phyloP scores from a whole-genome alignment of 2,797 vertebrate genomes.

The Darevskia nairensis region DNA sequence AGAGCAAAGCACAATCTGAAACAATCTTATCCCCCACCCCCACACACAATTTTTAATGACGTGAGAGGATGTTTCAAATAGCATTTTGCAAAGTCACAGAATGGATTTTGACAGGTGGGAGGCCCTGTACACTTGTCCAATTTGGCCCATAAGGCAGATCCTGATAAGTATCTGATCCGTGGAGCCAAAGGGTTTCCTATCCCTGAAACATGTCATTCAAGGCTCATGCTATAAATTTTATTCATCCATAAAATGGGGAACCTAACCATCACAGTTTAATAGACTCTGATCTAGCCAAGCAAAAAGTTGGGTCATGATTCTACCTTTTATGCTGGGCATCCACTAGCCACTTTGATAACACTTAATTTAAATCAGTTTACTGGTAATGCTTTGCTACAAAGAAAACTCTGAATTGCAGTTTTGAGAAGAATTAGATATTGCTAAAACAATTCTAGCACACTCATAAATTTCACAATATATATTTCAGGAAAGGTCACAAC shows the following conservation, averaged over 20 bases:
- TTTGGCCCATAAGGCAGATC: too few species aligned
- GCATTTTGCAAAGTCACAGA: too few species aligned
- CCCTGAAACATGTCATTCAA: neutral
- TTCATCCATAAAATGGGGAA: neutral
- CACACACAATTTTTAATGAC: too few species aligned
- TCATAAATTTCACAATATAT: neutral
- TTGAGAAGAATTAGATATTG: neutral
- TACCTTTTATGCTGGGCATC: neutral
- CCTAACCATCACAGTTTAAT: neutral
- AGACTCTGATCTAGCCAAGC: neutral
- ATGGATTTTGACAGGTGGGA: too few species aligned
- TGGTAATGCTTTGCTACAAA: neutral
- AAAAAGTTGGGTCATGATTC: neutral
- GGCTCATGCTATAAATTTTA: neutral
- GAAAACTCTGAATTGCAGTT: neutral
- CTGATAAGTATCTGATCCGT: too few species aligned
- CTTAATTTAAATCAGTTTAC: neutral
- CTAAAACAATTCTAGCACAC: neutral
- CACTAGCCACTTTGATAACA: neutral
- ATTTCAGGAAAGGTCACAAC: too few species aligned
- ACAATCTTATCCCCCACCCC: too few species aligned
- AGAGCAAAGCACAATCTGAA: too few species aligned
- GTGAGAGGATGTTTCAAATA: too few species aligned
- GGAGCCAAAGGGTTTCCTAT: too few species aligned
- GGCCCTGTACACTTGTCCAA: too few species aligned